Evolutionary conservation across 53 echinoderm and acorn worm species (phyloP).

Genomic region (Echinarachnius parma): DNA sequence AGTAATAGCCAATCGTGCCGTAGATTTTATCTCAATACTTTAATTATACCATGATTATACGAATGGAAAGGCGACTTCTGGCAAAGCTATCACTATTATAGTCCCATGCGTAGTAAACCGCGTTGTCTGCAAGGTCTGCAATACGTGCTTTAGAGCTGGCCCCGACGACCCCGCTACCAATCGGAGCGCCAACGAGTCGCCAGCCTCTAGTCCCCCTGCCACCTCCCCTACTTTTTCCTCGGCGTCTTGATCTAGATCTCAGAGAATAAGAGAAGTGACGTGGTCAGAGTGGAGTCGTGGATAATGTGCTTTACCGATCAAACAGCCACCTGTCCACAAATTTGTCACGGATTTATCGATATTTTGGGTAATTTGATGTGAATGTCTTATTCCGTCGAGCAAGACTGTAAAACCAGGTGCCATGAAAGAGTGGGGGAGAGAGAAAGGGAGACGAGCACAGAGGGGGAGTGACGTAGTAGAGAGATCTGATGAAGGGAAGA

Average conservation of each 20-base stretch:
- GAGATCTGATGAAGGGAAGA: neutral
- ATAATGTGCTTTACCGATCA: constrained; percentile 31
- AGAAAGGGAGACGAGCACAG: neutral
- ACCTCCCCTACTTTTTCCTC: neutral
- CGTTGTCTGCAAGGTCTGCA: constrained; percentile 23
- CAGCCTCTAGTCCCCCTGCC: constrained; percentile 5
- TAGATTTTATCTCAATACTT: too few species aligned
- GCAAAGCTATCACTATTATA: constrained; percentile 27
- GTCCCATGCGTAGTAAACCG: constrained; percentile 41
- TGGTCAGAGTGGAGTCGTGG: constrained; percentile 33
- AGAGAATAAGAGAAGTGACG: constrained; percentile 18
- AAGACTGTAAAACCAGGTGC: neutral
- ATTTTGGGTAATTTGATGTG: constrained; percentile 47
- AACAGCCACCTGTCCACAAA: constrained; percentile 36
- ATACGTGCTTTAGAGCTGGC: constrained; percentile 17
- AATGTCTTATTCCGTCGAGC: constrained; percentile 28
- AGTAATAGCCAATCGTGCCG: neutral
- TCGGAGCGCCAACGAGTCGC: constrained; percentile 29
- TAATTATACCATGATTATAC: too few species aligned
- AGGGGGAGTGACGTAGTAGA: neutral
- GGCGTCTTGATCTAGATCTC: constrained; percentile 33
- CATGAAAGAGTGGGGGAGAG: too few species aligned
- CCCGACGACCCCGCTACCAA: constrained; percentile 30
- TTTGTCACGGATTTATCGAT: constrained; percentile 50
- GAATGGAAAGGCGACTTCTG: too few species aligned